Conservation (phyloP, 2,113 vertebrate species). For the Atrichornis clamosus region DNA sequence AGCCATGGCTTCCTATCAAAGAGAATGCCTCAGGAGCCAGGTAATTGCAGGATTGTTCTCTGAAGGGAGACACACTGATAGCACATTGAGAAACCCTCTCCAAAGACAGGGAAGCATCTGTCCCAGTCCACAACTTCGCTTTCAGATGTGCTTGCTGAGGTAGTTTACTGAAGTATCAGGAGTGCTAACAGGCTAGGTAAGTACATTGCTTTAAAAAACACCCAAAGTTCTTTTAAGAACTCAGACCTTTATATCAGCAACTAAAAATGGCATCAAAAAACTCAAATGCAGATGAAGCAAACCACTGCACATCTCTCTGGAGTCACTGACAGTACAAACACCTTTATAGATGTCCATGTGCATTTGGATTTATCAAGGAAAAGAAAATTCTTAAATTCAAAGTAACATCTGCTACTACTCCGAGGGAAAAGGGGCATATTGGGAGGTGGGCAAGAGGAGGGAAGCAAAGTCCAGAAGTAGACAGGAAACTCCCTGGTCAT, state of each 20-base stretch:
- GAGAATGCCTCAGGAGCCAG: background rate
- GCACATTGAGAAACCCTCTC: background rate
- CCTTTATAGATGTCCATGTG: accelerated
- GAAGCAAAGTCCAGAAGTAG: background rate
- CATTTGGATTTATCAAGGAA: background rate
- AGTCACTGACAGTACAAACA: background rate
- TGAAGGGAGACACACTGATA: background rate
- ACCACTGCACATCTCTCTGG: background rate
- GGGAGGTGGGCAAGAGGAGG: background rate
- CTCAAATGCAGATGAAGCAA: background rate
- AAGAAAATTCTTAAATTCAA: background rate
- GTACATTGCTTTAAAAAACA: background rate
- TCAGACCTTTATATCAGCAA: background rate
- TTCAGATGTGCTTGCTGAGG: background rate
- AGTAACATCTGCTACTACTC: background rate
- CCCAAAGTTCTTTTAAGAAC: background rate
- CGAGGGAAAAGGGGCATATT: background rate
- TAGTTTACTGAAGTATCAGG: background rate
- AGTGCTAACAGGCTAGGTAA: background rate
- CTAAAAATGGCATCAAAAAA: background rate
- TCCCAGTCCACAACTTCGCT: background rate
- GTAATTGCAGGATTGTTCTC: background rate
- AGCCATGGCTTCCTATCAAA: background rate
- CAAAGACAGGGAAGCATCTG: background rate
- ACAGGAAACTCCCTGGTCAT: background rate